Evolutionary conservation across 2,888 invertebrate genomes (phyloP).

Genomic region (Panorpa germanica): DNA sequence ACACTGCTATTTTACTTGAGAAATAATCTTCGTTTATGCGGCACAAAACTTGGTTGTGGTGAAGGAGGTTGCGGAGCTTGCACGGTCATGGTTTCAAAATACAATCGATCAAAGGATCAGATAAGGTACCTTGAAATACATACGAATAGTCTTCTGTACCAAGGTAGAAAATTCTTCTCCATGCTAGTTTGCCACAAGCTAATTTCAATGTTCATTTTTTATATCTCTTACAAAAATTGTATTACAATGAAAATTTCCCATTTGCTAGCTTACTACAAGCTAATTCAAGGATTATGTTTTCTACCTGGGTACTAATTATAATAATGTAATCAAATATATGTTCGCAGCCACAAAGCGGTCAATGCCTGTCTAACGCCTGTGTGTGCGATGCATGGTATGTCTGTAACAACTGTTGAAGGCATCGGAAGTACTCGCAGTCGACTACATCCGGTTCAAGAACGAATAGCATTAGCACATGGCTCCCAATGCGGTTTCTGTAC

Average conservation of each 20-base stretch:
- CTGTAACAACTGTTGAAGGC: conserved; percentile 86
- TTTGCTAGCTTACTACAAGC: no score
- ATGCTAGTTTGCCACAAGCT: no score
- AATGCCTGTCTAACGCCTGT: conserved; percentile 84
- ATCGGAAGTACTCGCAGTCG: conserved; percentile 64
- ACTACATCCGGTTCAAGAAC: conserved; percentile 73
- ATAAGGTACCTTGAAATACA: no score
- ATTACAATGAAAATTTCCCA: no score
- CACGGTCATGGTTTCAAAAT: conserved; percentile 78
- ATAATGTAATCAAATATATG: no score
- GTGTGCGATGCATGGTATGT: conserved; percentile 69
- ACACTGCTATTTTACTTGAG: conserved; percentile 70
- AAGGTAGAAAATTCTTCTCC: no score
- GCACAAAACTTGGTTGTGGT: conserved; percentile 86
- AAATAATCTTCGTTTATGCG: conserved; percentile 56
- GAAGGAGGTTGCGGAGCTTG: conserved; percentile 93
- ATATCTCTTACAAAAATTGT: no score
- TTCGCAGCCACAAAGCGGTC: conserved; percentile 65
- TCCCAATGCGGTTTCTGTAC: conserved; percentile 94
- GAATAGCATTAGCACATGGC: conserved; percentile 78
- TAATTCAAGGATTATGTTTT: no score
- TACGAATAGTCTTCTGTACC: no score
- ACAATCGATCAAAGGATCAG: conserved; percentile 31
- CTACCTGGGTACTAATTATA: no score
- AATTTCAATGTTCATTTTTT: no score